phyloP scores from a whole-genome alignment of 2,113 vertebrate genomes.

The Odobenus rosmarus region DNA sequence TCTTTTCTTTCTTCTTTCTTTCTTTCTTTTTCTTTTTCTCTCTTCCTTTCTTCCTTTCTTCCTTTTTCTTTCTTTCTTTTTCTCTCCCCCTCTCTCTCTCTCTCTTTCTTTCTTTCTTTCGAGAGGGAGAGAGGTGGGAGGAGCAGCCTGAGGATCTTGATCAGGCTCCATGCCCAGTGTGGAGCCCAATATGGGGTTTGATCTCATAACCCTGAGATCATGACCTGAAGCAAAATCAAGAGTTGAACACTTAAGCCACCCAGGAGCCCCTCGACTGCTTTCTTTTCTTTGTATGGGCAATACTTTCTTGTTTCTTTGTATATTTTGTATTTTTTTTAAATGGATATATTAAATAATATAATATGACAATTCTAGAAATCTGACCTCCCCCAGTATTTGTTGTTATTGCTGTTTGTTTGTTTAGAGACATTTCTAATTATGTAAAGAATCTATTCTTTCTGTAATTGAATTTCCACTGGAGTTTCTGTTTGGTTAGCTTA shows the following conservation, averaged over 20 bases:
- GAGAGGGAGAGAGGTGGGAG: background rate
- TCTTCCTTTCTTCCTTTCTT: too few species aligned
- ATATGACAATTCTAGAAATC: background rate
- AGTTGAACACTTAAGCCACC: background rate
- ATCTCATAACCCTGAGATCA: background rate
- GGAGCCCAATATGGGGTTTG: background rate
- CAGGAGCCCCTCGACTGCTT: background rate
- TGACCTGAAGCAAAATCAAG: background rate
- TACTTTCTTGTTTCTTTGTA: background rate
- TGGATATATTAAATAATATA: background rate
- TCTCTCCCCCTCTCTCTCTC: too few species aligned
- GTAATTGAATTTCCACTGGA: background rate
- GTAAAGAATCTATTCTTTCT: background rate
- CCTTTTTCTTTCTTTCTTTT: background rate
- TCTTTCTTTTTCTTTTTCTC: too few species aligned
- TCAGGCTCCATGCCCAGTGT: background rate
- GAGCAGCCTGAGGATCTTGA: background rate
- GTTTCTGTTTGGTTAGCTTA: background rate
- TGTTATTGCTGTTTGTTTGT: background rate
- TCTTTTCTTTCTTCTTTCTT: rapidly evolving
- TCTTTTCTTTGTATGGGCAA: background rate
- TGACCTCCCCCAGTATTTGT: background rate
- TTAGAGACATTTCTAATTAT: background rate
- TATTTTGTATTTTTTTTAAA: background rate
- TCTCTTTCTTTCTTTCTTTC: too few species aligned